Percentiles rank a stretch among this genome's conserved stretches.
Conservation (phyloP, 2,113 vertebrate species). For the Apaloderma vittatum region DNA sequence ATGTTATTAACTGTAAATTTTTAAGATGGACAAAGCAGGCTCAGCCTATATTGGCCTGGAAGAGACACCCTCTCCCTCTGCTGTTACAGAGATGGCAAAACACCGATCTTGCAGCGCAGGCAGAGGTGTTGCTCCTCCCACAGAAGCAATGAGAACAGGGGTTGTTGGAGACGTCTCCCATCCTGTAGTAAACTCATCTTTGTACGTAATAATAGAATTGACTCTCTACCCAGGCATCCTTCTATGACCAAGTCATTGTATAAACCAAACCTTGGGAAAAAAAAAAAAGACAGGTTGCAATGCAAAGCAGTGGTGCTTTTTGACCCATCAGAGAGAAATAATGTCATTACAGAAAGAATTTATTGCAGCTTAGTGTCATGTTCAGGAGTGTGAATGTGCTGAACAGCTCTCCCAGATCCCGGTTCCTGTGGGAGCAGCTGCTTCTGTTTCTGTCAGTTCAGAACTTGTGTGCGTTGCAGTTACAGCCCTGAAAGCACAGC, state of each 20-base stretch:
- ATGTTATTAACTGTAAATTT: not conserved
- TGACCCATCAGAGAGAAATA: accelerated
- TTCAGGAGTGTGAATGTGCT: not conserved
- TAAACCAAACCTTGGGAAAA: not conserved
- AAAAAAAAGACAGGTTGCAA: not conserved
- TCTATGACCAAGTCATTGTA: not conserved
- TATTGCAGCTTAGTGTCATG: not conserved
- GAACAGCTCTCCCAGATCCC: not conserved
- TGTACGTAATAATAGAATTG: not conserved
- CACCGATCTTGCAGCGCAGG: not conserved
- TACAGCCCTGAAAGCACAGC: not conserved
- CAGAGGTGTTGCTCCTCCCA: not conserved
- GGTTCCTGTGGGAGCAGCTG: not conserved
- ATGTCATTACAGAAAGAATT: not conserved
- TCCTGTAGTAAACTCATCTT: not conserved
- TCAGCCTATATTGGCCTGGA: not conserved
- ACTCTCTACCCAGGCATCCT: not conserved
- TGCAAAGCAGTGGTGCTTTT: not conserved
- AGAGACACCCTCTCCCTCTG: not conserved
- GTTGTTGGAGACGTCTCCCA: not conserved
- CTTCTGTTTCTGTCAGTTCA: not conserved
- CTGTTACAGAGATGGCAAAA: not conserved
- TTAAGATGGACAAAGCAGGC: not conserved
- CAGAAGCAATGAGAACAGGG: not conserved
- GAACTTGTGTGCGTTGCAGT: not conserved